phyloP scores from a whole-genome alignment of 2,113 vertebrate species.

The Pseudopipra pipra region DNA sequence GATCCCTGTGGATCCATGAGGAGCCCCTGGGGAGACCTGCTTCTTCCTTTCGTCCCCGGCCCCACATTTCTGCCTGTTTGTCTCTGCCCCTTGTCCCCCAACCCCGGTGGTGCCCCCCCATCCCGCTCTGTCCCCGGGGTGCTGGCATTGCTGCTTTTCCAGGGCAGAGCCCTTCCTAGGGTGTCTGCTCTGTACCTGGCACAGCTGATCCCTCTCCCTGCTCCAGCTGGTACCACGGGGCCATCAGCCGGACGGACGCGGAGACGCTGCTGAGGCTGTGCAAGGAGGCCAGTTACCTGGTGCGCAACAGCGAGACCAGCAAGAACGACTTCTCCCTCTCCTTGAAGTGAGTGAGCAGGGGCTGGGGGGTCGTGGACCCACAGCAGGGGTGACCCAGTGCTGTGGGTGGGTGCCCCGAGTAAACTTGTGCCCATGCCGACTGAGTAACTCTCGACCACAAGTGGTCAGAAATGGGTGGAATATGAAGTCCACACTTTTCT shows the following conservation, averaged over 20 bases:
- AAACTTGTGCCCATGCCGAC: fast-evolving
- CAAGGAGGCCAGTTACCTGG: constrained; percentile 97
- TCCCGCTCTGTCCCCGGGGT: not conserved
- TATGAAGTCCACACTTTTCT: fast-evolving
- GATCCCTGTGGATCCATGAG: not conserved
- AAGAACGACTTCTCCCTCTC: constrained; percentile 98
- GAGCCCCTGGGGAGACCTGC: not conserved
- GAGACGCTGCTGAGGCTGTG: constrained; percentile 94
- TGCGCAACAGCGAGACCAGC: constrained; percentile 98
- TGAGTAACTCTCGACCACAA: fast-evolving
- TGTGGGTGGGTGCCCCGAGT: fast-evolving
- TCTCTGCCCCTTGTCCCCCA: not conserved
- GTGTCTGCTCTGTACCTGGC: not conserved
- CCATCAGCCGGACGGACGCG: constrained; percentile 93
- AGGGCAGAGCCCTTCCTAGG: not conserved
- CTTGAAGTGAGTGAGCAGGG: constrained; percentile 86
- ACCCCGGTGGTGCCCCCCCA: fast-evolving
- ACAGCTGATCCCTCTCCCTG: not conserved
- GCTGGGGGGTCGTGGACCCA: not conserved
- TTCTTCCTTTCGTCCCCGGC: not conserved
- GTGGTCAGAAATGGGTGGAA: not conserved
- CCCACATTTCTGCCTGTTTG: not conserved
- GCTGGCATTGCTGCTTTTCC: not conserved
- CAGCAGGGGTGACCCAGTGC: not conserved
- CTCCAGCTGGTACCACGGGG: constrained; percentile 95